Base-by-base conservation (phyloP, 1,140 invertebrate species). In the Stegodyphus mimosarum region DNA sequence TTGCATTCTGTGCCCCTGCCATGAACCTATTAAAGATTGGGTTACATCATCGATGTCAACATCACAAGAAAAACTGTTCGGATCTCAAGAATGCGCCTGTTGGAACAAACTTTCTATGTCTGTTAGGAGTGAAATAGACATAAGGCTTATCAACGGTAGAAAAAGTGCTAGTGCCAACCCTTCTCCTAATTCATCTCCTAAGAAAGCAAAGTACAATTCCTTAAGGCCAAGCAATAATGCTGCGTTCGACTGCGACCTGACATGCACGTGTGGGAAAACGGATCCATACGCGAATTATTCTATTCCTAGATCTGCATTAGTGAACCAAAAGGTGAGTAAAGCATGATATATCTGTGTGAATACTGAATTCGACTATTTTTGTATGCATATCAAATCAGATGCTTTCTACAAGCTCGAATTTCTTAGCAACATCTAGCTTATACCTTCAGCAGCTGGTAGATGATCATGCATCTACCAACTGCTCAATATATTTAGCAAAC, bases 41-140 rank as follows among this genome's bases (percentile, higher is more conserved):
- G 17, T 84, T 18, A 53, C 11, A 7, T 11, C 79, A 11, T 52
- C 66, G 6, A 48, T 71, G 53, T 53, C 71, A 33, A 7, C 13
- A 5, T 66, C 73, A 5, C 83, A 73, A 11, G 83, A 86, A 5
- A 78, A 78, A 33, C 15, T 72, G 15, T 10, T 33, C 0, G 69
- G 55, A 51, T 60, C 69, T 5, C 73, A 18, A 17, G 74, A 77
- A 18, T 86, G 83, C 52, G 74, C 83, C 48, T 86, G 83, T 52
- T 86, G 83, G 83, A 86, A 66, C 53, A 77, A 86, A 75, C 75
- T 86, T 17, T 71, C 83, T 13, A 77, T 86, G 83, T 75, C 81
- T 49, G 70, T 86, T 5, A 7, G 83, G 13, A 85, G 60, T 5
- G 83, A 86, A 9, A 49, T 72, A 6, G 83, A 86, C n/a, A 53